Evolutionary conservation across 2,113 vertebrate genomes (phyloP).

Genomic region (Saguinus imperator): DNA sequence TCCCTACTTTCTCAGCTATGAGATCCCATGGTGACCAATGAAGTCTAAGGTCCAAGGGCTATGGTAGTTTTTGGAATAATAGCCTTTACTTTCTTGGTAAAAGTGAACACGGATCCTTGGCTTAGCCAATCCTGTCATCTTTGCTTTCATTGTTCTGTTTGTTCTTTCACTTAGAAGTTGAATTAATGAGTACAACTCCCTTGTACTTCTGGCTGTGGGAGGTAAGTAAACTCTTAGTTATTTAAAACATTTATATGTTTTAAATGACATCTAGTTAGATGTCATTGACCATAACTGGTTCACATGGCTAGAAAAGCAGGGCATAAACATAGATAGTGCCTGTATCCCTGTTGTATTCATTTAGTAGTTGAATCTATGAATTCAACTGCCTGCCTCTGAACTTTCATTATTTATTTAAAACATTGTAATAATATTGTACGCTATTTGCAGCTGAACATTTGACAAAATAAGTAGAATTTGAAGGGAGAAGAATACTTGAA

Average conservation of each 20-base stretch:
- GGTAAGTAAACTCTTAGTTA: neutral
- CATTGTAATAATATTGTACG: neutral
- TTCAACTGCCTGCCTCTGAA: neutral
- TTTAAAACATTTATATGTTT: neutral
- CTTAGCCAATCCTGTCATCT: neutral
- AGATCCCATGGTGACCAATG: neutral
- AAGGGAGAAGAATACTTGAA: neutral
- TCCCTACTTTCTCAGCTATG: neutral
- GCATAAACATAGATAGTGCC: neutral
- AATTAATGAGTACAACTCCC: neutral
- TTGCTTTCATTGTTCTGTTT: neutral
- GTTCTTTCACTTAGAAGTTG: neutral
- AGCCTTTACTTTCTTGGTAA: neutral
- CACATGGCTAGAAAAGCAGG: neutral
- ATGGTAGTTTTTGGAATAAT: neutral
- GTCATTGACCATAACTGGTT: neutral
- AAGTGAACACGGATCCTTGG: neutral
- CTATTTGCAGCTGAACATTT: neutral
- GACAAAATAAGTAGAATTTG: neutral
- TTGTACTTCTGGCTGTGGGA: neutral
- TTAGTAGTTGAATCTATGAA: neutral
- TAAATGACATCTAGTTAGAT: no score
- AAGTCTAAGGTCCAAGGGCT: neutral
- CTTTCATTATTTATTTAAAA: neutral
- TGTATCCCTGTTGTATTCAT: neutral